A percentile compares a stretch with the other conserved stretches of the same genome.
Evolutionary conservation across 1,140 invertebrate species (phyloP).

Genomic region (Drosophila sp.): DNA sequence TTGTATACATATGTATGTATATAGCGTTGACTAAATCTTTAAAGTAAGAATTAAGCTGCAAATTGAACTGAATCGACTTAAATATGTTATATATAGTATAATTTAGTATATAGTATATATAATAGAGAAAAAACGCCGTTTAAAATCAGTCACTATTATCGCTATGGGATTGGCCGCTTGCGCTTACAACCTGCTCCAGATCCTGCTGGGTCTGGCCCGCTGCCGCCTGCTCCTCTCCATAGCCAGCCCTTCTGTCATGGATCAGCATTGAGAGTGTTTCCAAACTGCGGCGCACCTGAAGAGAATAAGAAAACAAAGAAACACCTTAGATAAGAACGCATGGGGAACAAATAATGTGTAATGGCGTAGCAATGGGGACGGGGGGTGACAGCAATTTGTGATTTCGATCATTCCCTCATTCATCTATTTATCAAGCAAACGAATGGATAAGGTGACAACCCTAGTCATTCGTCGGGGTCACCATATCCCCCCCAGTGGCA

Average conservation of each 20-base stretch:
- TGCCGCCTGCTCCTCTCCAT: conserved; percentile 13
- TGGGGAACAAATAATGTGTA: too few relatives aligned
- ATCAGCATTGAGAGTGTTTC: conserved; percentile 74
- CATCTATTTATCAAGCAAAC: too few relatives aligned
- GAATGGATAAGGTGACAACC: too few relatives aligned
- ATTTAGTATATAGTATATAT: conserved; percentile 9
- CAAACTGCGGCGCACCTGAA: conserved; percentile 70
- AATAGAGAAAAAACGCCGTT: conserved; percentile 21
- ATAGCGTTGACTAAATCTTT: background rate
- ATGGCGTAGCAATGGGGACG: too few relatives aligned
- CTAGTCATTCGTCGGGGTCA: too few relatives aligned
- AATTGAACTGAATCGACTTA: background rate
- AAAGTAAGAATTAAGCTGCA: background rate
- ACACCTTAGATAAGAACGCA: background rate
- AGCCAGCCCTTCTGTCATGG: conserved; percentile 58
- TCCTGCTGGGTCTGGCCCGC: conserved; percentile 1
- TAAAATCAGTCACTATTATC: conserved; percentile 65
- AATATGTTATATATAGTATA: conserved; percentile 3
- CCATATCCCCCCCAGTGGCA: too few relatives aligned
- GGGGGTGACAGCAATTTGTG: too few relatives aligned
- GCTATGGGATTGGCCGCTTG: conserved; percentile 14
- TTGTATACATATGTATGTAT: too few relatives aligned
- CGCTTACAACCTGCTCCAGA: background rate
- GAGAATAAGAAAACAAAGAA: conserved; percentile 19
- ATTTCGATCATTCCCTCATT: too few relatives aligned